phyloP scores from a whole-genome alignment of 2,797 vertebrate species.

The Garrulus glandarius region DNA sequence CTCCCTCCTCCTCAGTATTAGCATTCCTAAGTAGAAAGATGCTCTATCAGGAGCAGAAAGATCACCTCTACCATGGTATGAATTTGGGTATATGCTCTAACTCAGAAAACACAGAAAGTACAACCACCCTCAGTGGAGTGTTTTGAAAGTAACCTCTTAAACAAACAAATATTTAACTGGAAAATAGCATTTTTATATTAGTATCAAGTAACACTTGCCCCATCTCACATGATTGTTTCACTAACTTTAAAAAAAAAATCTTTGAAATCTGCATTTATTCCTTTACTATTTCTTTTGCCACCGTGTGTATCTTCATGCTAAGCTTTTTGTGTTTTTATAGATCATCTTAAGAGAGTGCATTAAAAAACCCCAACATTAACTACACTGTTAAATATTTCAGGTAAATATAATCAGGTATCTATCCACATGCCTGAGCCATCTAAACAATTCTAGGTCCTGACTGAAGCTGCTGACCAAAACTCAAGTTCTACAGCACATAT shows the following conservation, averaged over 20 bases:
- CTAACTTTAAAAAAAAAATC: neutral
- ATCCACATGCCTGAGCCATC: neutral
- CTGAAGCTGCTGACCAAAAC: neutral
- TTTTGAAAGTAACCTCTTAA: neutral
- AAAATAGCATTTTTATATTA: neutral
- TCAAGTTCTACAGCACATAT: neutral
- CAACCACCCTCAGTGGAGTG: neutral
- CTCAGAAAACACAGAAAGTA: neutral
- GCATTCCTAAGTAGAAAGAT: neutral
- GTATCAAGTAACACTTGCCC: neutral
- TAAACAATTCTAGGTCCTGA: neutral
- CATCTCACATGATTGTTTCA: neutral
- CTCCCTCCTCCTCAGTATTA: neutral
- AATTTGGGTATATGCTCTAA: neutral
- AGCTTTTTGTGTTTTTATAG: neutral
- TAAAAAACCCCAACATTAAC: neutral
- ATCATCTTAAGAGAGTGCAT: neutral
- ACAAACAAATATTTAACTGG: neutral
- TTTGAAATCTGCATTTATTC: slow-evolving; percentile 21
- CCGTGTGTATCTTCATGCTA: neutral
- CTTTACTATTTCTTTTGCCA: slow-evolving; percentile 11
- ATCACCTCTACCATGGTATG: neutral
- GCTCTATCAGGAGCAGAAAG: neutral
- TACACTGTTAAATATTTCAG: neutral
- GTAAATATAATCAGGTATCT: neutral